Evolutionary conservation across 2,113 vertebrate species (phyloP), one percentile per base, ranked within the genome.

Genomic region (Apodemus speciosus): DNA sequence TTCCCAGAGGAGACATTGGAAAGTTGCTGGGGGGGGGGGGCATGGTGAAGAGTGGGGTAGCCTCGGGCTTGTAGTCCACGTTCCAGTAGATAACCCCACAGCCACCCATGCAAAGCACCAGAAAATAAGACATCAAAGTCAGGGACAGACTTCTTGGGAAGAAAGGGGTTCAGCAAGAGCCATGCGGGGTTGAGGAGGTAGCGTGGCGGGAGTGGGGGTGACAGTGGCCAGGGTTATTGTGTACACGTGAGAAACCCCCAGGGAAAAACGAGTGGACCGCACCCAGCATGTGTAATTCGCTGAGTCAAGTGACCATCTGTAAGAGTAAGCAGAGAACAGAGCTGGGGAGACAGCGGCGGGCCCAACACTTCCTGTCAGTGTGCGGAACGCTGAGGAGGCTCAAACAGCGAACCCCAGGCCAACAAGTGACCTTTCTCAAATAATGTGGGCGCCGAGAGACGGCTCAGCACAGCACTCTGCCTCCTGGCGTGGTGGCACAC

Each of bases 121-220:
- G 20, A 35, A 51, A 51, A n/a, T 23, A 85, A 13, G 79, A 7
- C 79, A 27, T 27, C 11, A 43, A 40, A 40, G 56, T 62, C 56
- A 38, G 46, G 53, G 53, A 53, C 18, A 60, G n/a, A 60, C 56
- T 43, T 21, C 9, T 40, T 60, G 56, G 79, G n/a, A 30, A 64
- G 40, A 64, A 46, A 46, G 9, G 16, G 25, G 58, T 21, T 32
- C 58, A 64, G 2, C 40, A 35, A 30, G 58, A 84, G 27, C 40
- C 58, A 35, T 10, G 3, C 27, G 40, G 27, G 72, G 8, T 3
- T 10, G 27, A 64, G 81, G 46, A 32, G 80, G 27, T 20, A 32
- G 4, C 21, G 0, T 8, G 23, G 23, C 0, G 14, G 66, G 35
- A 6, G 35, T 0, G 4, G 32, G 1, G 38, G 56, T 46, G 16